Evolutionary conservation across 2,888 invertebrate species (phyloP).

Genomic region (Eumacrocentrus americanus): DNA sequence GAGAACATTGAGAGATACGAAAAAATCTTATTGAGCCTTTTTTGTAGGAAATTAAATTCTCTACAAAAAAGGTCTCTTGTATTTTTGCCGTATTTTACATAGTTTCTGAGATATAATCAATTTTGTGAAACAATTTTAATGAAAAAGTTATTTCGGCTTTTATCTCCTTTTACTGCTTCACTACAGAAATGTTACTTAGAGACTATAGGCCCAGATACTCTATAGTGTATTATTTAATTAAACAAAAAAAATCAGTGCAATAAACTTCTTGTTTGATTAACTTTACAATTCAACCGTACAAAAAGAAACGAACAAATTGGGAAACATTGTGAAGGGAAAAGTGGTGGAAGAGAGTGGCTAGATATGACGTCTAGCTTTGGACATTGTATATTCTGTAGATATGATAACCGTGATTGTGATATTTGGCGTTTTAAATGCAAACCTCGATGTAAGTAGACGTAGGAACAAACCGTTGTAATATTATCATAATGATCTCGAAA

Average conservation of each 20-base stretch:
- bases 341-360: neutral
- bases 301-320: neutral
- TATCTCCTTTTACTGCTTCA: too few relatives aligned
- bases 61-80: neutral
- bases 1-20: too few relatives aligned
- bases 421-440: slow-evolving; percentile 57
- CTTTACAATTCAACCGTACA: too few relatives aligned
- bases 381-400: slow-evolving; percentile 58
- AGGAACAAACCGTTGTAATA: slow-evolving; percentile 35
- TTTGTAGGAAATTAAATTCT: neutral
- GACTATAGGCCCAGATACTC: too few relatives aligned
- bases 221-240: neutral
- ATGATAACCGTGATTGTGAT: slow-evolving; percentile 59
- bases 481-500: slow-evolving; percentile 31
- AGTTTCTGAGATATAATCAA: too few relatives aligned
- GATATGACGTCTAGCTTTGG: slow-evolving; percentile 7
- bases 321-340: neutral
- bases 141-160: too few relatives aligned
- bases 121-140: too few relatives aligned
- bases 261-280: neutral
- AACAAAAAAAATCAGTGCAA: slow-evolving; percentile 20
- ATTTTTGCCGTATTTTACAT: neutral
- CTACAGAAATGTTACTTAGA: too few relatives aligned
- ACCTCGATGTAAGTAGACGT: slow-evolving; percentile 46
- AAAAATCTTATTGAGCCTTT: too few relatives aligned